Conservation (phyloP, 37 sponge, comb jelly and placozoan species). For the Beroe ovata region DNA sequence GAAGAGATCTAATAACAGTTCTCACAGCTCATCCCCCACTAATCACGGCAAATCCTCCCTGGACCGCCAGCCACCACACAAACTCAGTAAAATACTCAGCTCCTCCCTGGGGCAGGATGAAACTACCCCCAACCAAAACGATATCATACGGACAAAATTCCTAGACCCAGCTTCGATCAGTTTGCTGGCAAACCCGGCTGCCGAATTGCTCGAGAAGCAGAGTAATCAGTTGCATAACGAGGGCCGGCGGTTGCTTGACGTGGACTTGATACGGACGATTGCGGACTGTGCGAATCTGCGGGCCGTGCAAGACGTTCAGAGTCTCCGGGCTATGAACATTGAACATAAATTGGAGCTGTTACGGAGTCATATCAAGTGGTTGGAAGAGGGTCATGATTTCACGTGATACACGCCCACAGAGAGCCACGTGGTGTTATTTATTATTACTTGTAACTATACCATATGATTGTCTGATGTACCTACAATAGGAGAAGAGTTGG, state of each 20-base stretch:
- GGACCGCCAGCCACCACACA: not conserved
- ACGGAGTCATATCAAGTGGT: slow-evolving; percentile 42
- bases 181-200: slow-evolving; percentile 22
- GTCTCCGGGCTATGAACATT: slow-evolving; percentile 17
- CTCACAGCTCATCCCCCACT: slow-evolving; percentile 26
- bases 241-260: slow-evolving; percentile 30
- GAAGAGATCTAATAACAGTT: not conserved
- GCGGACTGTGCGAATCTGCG: slow-evolving; percentile 54
- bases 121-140: not conserved
- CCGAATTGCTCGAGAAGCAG: slow-evolving; percentile 37
- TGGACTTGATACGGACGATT: slow-evolving; percentile 26
- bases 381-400: slow-evolving; percentile 59
- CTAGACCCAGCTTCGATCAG: slow-evolving; percentile 52
- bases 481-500: no score
- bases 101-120: not conserved
- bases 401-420: no score
- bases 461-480: no score
- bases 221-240: slow-evolving; percentile 53
- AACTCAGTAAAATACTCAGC: slow-evolving; percentile 5
- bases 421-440: no score
- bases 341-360: slow-evolving; percentile 46
- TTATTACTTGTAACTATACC: no score
- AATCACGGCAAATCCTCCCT: not conserved
- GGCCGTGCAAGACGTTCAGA: slow-evolving; percentile 55
- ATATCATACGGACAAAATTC: slow-evolving; percentile 27